Evolutionary conservation across 1,140 invertebrate genomes (phyloP), one percentile per base, ranked within the genome.

Genomic region (Drosophila kepulauana): DNA sequence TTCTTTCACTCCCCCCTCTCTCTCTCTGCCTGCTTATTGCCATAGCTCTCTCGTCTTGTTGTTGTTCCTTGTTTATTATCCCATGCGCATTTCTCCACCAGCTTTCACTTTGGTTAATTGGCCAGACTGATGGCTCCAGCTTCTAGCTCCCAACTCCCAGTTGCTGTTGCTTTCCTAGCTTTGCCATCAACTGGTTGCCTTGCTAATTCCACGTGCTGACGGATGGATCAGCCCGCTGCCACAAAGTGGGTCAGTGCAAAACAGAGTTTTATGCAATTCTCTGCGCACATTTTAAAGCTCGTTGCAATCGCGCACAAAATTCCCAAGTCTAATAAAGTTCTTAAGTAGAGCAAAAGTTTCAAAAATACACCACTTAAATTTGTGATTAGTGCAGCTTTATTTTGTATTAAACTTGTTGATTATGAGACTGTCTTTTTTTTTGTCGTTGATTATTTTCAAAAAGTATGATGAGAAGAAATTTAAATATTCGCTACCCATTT

Each of bases 71-170:
- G 20, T 45, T 45, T 28, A 8, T 59, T 38, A 38, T n/a, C 16
- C 52, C 33, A 15, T 15, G 20, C 54, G 46, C 20, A 52, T 54
- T 56, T 62, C 38, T 28, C 38, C 16, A 46, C 13, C 16, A 51
- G 59, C 68, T 54, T 67, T 82, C 69, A 71, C 67, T 82, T 62
- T 85, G 57, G 82, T 87, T 86, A 86, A 86, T 86, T 86, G 69
- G 65, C 57, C 68, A 45, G 38, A 41, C 33, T 52, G 57, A 48
- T 57, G 54, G 16, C 63, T 30, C 46, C 41, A 43, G 41, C 2
- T 13, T 1, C 35, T 8, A 43, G 41, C 20, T 20, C 20, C 38
- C 11, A n/a, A 10, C 10, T 41, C 8, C 8, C 38, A 38, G 11
- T 33, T 52, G 2, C 13, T 20, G 10, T 41, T 20, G 16, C 15